A percentile compares a stretch with the other conserved stretches of the same genome.
Evolutionary conservation across 1,140 invertebrate species (phyloP).

Genomic region (Musca vetustissima): DNA sequence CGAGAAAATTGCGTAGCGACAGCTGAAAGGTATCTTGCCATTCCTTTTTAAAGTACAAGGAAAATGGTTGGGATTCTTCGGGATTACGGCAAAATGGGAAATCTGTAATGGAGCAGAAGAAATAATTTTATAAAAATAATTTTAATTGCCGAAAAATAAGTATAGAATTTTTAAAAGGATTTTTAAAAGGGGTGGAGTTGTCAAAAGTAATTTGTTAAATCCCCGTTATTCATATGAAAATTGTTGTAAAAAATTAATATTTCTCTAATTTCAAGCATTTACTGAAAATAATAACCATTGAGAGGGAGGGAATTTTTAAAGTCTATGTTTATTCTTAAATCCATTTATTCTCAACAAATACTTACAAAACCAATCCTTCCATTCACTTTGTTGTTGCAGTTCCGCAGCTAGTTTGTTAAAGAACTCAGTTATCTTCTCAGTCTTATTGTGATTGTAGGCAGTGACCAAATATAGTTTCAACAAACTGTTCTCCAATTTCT

Average conservation of each 20-base stretch:
- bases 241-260: no score
- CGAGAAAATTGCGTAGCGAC: constrained; percentile 92
- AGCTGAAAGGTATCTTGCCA: constrained; percentile 94
- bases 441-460: constrained; percentile 76
- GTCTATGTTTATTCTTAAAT: no score
- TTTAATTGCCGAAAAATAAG: no score
- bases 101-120: constrained; percentile 62
- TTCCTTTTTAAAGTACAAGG: constrained; percentile 85
- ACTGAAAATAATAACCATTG: no score
- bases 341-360: constrained; percentile 26
- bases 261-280: no score
- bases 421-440: constrained; percentile 87
- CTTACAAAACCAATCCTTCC: constrained; percentile 98
- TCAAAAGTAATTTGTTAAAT: no score
- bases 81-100: constrained; percentile 89
- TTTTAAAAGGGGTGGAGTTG: no score
- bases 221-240: no score
- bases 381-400: constrained; percentile 84
- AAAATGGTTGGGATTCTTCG: constrained; percentile 85
- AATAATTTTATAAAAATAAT: no score
- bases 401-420: constrained; percentile 86
- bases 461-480: constrained; percentile 89
- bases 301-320: no score
- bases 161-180: no score
- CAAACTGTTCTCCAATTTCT: constrained; percentile 86